phyloP scores from a whole-genome alignment of 1,140 invertebrate species.

The Camponotus floridanus region DNA sequence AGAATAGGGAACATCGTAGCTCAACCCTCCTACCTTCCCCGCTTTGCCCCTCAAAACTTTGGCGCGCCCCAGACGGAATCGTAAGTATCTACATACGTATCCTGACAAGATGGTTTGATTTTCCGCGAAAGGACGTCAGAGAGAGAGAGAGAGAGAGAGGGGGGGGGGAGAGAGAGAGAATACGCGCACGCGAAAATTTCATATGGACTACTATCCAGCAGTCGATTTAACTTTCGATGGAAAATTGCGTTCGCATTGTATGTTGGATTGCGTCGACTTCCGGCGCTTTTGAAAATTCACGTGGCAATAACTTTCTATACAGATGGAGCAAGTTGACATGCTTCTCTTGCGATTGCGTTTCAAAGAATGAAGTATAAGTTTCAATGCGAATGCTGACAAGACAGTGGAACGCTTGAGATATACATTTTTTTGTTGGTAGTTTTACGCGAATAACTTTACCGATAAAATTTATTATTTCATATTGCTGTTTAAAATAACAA shows the following conservation, averaged over 20 bases:
- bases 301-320: conserved; percentile 12
- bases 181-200: conserved; percentile 44
- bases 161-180: too few species aligned
- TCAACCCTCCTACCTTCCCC: conserved; percentile 27
- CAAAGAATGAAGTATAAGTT: conserved; percentile 22
- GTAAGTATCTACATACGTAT: conserved; percentile 71
- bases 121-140: conserved; percentile 61
- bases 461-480: not conserved
- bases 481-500: not conserved
- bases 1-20: conserved; percentile 73
- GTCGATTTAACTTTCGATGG: conserved; percentile 63
- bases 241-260: conserved; percentile 67
- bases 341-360: conserved; percentile 11
- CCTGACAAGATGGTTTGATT: conserved; percentile 71
- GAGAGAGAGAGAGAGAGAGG: too few species aligned
- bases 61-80: conserved; percentile 63
- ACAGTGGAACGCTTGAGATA: not conserved
- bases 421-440: not conserved
- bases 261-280: conserved; percentile 40
- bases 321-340: conserved; percentile 12
- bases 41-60: conserved; percentile 60
- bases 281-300: conserved; percentile 29
- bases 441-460: not conserved
- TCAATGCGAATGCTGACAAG: not conserved
- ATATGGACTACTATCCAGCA: conserved; percentile 24